These are phyloP conservation scores for Cervus canadensis DNA, from an alignment of 2,113 vertebrate genomes.

Conservation along the genomic window DNA sequence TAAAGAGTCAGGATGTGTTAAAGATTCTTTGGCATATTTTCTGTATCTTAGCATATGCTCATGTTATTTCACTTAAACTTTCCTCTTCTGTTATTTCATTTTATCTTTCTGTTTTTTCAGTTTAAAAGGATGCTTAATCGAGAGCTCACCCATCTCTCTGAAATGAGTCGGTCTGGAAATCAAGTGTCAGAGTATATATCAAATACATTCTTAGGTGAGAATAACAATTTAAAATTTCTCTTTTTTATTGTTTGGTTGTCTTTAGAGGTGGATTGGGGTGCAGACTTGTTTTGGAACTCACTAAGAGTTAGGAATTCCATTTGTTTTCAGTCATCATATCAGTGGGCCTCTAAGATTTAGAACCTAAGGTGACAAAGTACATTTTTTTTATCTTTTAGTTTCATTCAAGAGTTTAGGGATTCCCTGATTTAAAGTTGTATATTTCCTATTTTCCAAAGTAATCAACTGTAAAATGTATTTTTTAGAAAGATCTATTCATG, in stretches of 20 bases:
- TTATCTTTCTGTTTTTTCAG: conserved; percentile 81
- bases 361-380: not conserved
- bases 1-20: not conserved
- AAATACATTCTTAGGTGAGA: conserved; percentile 97
- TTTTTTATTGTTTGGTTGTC: not conserved
- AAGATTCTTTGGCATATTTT: not conserved
- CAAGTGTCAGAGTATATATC: conserved; percentile 99
- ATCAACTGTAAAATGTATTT: not conserved
- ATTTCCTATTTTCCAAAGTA: not conserved
- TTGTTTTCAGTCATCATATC: not conserved
- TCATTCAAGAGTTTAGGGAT: not conserved
- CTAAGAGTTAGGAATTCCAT: not conserved
- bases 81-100: not conserved
- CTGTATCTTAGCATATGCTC: not conserved
- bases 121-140: conserved; percentile 99
- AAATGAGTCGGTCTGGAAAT: conserved; percentile 99
- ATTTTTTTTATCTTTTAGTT: not conserved
- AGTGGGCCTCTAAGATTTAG: not conserved
- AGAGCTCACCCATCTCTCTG: conserved; percentile 96
- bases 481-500: not conserved
- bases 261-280: not conserved
- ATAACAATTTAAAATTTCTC: not conserved
- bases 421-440: not conserved
- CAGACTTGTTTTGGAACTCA: not conserved
- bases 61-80: not conserved